These are phyloP conservation scores for Theodoxus fluviatilis DNA, from an alignment of 2,888 invertebrate genomes.

Conservation along the genomic window DNA sequence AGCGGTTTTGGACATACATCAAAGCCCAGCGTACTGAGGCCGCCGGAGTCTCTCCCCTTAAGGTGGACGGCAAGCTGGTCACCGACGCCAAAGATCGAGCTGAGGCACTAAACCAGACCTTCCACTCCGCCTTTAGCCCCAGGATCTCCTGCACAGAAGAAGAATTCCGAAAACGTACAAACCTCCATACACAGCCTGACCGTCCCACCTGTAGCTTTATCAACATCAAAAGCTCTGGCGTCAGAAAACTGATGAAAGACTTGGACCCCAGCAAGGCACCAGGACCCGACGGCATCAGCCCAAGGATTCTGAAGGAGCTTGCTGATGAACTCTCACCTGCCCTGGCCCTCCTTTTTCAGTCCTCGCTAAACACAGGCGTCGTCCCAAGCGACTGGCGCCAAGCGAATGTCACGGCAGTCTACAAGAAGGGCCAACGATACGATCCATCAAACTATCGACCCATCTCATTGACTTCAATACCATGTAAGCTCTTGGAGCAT, in stretches of 20 bases:
- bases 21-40: neutral
- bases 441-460: neutral
- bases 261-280: slow-evolving; percentile 10
- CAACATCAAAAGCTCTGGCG: neutral
- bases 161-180: no score
- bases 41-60: slow-evolving; percentile 6
- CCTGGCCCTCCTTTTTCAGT: slow-evolving; percentile 6
- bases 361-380: neutral
- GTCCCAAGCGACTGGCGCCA: neutral
- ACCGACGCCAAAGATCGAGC: slow-evolving; percentile 6
- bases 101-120: neutral
- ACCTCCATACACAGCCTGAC: neutral
- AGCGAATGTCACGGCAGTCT: slow-evolving; percentile 5
- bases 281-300: slow-evolving; percentile 11
- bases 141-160: slow-evolving; percentile 11
- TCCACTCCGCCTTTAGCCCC: slow-evolving; percentile 3
- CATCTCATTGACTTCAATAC: neutral
- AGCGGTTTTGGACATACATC: neutral
- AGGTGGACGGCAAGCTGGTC: slow-evolving; percentile 10
- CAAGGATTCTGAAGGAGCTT: slow-evolving; percentile 3
- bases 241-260: slow-evolving; percentile 4
- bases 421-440: no score
- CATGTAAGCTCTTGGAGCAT: slow-evolving; percentile 11
- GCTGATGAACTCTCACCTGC: slow-evolving; percentile 9
- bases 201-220: neutral